Percentiles rank a stretch among this genome's conserved stretches.
phyloP scores from a whole-genome alignment of 2,113 vertebrate species.

The Orycteropus afer region DNA sequence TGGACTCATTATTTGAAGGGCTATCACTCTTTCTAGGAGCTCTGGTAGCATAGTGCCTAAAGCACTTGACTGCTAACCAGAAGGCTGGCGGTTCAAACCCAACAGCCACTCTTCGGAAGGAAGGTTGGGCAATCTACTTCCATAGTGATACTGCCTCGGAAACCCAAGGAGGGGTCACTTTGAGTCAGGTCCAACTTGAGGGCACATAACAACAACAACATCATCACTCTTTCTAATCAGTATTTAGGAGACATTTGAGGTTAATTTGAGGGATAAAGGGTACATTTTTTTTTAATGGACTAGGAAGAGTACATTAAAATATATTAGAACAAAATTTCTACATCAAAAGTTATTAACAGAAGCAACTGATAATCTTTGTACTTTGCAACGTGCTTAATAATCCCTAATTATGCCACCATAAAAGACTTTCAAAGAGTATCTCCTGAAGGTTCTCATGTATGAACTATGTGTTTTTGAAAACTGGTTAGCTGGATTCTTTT shows the following conservation, averaged over 20 bases:
- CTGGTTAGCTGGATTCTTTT: background rate
- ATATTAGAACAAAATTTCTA: slow-evolving; percentile 29
- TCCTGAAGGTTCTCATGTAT: background rate
- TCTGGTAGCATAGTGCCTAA: too few relatives aligned
- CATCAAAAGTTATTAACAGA: background rate
- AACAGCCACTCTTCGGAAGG: too few relatives aligned
- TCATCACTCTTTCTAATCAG: background rate
- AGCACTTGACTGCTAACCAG: too few relatives aligned
- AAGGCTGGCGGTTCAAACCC: too few relatives aligned
- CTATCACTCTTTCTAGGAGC: background rate
- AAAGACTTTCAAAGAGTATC: background rate
- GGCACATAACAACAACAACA: too few relatives aligned
- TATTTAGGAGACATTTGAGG: slow-evolving; percentile 14
- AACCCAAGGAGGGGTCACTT: too few relatives aligned
- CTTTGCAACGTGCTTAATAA: background rate
- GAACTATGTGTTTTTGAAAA: background rate
- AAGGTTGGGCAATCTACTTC: too few relatives aligned
- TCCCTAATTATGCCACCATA: background rate
- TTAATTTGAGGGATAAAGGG: background rate
- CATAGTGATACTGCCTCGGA: too few relatives aligned
- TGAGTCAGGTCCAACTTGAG: too few relatives aligned
- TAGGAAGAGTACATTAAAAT: background rate
- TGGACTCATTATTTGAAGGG: background rate
- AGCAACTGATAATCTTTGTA: background rate
- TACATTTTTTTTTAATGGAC: background rate